Conservation (phyloP, 2,113 vertebrate genomes). For the Hirundichthys speculiger region DNA sequence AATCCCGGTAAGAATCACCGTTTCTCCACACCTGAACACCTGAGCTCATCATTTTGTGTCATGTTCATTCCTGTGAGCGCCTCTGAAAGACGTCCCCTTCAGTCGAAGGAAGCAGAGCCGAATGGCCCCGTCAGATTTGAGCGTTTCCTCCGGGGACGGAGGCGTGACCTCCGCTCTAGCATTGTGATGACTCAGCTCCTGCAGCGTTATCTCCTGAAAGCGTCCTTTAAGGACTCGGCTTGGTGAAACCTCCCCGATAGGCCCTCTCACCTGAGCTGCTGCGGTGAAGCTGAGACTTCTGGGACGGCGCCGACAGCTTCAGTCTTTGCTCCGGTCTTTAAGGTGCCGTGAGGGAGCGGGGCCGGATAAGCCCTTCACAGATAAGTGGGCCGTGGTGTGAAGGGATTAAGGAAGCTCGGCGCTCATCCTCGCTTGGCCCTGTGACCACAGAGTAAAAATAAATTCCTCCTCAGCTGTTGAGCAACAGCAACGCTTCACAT, state of each 20-base stretch:
- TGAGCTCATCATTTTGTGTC: not conserved
- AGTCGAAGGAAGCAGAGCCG: too few species aligned
- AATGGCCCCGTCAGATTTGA: too few species aligned
- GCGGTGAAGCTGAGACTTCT: constrained; percentile 2
- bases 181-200: too few species aligned
- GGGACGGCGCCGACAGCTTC: constrained; percentile 57
- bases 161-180: too few species aligned
- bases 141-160: too few species aligned
- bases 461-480: constrained; percentile 30
- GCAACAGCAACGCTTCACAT: not conserved
- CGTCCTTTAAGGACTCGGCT: constrained; percentile 32
- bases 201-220: not conserved
- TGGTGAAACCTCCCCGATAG: constrained; percentile 67
- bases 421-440: constrained; percentile 21
- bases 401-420: constrained; percentile 40
- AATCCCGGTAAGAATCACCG: constrained; percentile 69
- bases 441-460: constrained; percentile 42
- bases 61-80: too few species aligned
- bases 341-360: not conserved
- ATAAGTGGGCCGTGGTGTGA: constrained; percentile 4
- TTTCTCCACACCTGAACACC: not conserved
- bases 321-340: not conserved
- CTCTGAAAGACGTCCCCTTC: too few species aligned
- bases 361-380: not conserved
- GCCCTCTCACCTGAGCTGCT: constrained; percentile 3